Evolutionary conservation across 2,888 invertebrate genomes (phyloP).

Genomic region (Agrochola lychnidis): DNA sequence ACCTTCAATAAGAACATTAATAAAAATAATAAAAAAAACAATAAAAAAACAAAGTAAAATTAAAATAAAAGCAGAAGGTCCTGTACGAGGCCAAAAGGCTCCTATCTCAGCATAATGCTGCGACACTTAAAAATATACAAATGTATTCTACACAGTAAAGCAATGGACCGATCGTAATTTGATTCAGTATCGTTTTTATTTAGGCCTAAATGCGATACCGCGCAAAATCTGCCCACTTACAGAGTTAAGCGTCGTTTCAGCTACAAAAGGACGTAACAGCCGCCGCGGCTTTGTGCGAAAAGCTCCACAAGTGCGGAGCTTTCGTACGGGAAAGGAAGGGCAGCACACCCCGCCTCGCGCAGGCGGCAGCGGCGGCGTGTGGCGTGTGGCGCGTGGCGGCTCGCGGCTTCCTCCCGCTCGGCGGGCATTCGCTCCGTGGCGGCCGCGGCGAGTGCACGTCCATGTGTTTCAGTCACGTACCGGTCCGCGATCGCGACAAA

Average conservation of each 20-base stretch:
- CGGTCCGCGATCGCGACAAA: constrained; percentile 85
- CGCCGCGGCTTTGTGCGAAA: constrained; percentile 78
- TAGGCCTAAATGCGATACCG: constrained; percentile 89
- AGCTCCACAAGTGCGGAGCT: constrained; percentile 83
- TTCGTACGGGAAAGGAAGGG: constrained; percentile 85
- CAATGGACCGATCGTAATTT: constrained; percentile 65
- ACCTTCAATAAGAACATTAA: too few species aligned
- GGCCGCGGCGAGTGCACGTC: constrained; percentile 79
- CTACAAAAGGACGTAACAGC: constrained; percentile 76
- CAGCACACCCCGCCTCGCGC: constrained; percentile 82
- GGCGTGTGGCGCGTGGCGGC: constrained; percentile 41
- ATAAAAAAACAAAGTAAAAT: too few species aligned
- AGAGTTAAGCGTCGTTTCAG: constrained; percentile 81
- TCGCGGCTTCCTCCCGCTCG: constrained; percentile 71
- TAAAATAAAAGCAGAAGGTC: too few species aligned
- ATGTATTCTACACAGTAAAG: constrained; percentile 27
- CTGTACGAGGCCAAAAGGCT: too few species aligned
- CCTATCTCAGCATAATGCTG: too few species aligned
- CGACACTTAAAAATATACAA: too few species aligned
- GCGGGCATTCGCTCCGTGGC: constrained; percentile 85
- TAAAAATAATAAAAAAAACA: too few species aligned
- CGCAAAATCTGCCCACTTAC: constrained; percentile 90
- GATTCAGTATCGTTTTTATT: constrained; percentile 83
- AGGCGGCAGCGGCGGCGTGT: constrained; percentile 60
- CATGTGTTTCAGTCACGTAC: constrained; percentile 50